A percentile compares a stretch with the other conserved stretches of the same genome.
phyloP scores from a whole-genome alignment of 2,113 vertebrate genomes.

The Petromus typicus region DNA sequence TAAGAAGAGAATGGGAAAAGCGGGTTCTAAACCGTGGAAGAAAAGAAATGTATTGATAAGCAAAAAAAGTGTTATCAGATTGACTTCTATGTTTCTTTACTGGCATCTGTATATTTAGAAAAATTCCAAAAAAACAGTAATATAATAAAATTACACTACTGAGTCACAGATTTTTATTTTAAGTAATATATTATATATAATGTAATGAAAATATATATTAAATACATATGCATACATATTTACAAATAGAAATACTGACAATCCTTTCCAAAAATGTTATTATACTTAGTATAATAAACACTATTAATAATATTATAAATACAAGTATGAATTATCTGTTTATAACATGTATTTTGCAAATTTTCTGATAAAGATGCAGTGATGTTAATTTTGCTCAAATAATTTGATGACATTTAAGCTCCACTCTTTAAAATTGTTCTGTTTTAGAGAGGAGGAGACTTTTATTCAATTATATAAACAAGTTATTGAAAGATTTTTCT shows the following conservation, averaged over 20 bases:
- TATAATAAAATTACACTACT: background rate
- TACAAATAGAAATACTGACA: background rate
- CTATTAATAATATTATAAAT: background rate
- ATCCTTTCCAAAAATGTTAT: background rate
- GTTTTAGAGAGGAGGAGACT: background rate
- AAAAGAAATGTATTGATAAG: background rate
- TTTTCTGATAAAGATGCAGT: background rate
- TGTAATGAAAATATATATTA: background rate
- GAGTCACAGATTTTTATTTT: background rate
- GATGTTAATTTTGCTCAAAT: background rate
- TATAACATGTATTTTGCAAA: background rate
- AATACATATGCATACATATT: background rate
- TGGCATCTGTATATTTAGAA: background rate
- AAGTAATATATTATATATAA: no score
- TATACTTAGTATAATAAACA: background rate
- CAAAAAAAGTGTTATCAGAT: background rate
- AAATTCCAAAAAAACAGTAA: background rate
- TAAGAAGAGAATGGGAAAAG: fast-evolving
- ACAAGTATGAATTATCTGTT: background rate
- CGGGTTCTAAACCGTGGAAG: background rate
- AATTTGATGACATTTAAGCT: background rate
- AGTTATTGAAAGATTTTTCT: background rate
- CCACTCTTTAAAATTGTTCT: background rate
- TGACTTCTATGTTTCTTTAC: background rate
- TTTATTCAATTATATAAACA: background rate